Evolutionary conservation across 2,797 vertebrate genomes (phyloP), one percentile per base, ranked within the genome.

Genomic region (Tenualosa ilisha): DNA sequence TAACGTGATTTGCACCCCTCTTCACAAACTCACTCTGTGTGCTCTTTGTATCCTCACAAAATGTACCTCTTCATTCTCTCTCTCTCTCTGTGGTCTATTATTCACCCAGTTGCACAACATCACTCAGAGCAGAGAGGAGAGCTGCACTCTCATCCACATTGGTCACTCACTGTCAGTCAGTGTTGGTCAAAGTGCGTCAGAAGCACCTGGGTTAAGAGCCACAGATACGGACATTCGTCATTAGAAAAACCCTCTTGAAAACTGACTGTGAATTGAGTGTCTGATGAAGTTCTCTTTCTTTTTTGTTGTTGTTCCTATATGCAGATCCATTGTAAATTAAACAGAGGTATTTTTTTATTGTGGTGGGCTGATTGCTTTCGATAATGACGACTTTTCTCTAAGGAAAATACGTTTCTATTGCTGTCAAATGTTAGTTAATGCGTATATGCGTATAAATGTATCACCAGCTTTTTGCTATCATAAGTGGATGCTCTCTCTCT

Each of bases 71-170:
- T 15, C 26, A 4, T 24, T 15, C 26, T 40, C 26, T 40, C 40
- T 46, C 68, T 68, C 24, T 68, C 65, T 37, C 26, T 72, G 26
- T 72, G 26, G 11, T 40, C 37, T 43, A 79, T 43, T 79, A 43
- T 79, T 43, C 37, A 37, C 37, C 17, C 43, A 40, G 68, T 75
- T 75, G 37, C 37, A 17, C 68, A 72, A 72, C 31, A 79, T 20
- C 40, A 43, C 72, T 79, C 40, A 8, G 72, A 79, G 68, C 9
- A 75, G 40, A 46, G 72, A 79, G 72, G 72, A 79, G 37, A 79
- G 72, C 72, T 8, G 12, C 37, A 79, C 72, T 79, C 72, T 46
- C 40, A 22, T 40, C 40, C 72, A 79, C 15, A 79, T 6, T 20
- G 72, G 72, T 22, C 37, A 79, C 37, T 75, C 17, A 26, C 31